Evolutionary conservation across 30 jellyfish, hydroid and myxozoan species (phyloP).

Genomic region (Morbakka virulenta): DNA sequence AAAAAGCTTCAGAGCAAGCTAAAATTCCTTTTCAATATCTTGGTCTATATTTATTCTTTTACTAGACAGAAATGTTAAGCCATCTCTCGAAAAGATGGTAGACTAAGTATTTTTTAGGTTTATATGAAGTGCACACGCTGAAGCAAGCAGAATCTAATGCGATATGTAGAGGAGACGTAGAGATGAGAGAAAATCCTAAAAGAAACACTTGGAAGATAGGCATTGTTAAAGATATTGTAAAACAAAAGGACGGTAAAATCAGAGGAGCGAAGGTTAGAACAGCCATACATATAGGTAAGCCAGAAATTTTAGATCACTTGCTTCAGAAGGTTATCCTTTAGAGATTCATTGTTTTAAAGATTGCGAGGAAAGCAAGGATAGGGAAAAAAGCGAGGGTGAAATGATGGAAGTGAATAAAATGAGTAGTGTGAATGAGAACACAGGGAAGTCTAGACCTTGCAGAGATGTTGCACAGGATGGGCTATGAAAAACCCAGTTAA

Average conservation of each 20-base stretch:
- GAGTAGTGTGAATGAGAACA: background rate
- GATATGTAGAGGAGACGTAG: no score
- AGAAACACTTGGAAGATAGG: slow-evolving; percentile 39
- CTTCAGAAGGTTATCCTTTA: slow-evolving; percentile 34
- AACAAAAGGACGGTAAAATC: slow-evolving; percentile 33
- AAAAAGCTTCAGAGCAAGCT: background rate
- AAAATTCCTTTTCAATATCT: slow-evolving; percentile 10
- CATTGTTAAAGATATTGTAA: slow-evolving; percentile 31
- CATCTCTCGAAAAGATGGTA: no score
- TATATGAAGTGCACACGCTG: no score
- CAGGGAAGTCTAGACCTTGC: no score
- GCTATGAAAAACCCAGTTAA: no score
- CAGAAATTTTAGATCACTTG: background rate
- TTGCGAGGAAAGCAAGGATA: slow-evolving; percentile 2
- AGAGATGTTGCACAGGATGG: no score
- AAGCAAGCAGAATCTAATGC: no score
- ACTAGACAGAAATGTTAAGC: no score
- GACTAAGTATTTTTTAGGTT: no score
- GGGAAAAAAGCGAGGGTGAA: slow-evolving; percentile 2
- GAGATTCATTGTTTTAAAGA: background rate
- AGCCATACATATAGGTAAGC: slow-evolving; percentile 38
- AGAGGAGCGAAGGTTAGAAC: slow-evolving; percentile 61
- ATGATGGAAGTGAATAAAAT: background rate
- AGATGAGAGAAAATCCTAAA: slow-evolving; percentile 23
- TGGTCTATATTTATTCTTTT: no score